phyloP scores from a whole-genome alignment of 2,888 invertebrate species.

The Flexamia atlantica region DNA sequence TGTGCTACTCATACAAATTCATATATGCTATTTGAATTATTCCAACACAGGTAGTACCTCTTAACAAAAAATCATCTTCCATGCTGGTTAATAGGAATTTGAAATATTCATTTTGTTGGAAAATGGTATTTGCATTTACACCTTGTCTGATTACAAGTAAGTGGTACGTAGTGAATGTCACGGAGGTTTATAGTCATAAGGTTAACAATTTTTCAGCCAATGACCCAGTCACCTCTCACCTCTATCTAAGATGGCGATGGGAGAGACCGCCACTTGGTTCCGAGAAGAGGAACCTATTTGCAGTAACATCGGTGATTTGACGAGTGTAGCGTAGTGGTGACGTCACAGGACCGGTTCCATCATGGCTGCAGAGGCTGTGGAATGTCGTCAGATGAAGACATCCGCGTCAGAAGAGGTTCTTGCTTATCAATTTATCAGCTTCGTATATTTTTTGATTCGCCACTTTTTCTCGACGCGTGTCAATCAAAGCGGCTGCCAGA shows the following conservation, averaged over 20 bases:
- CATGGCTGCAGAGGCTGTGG: background rate
- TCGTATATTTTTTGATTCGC: constrained; percentile 38
- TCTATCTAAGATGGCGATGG: background rate
- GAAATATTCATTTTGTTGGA: no score
- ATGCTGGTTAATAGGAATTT: no score
- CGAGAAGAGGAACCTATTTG: constrained; percentile 41
- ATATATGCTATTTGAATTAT: no score
- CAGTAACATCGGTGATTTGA: constrained; percentile 49
- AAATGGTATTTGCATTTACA: no score
- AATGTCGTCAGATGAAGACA: constrained; percentile 51
- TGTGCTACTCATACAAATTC: no score
- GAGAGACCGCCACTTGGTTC: background rate
- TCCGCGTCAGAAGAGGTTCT: constrained; percentile 18
- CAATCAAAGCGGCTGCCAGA: constrained; percentile 38
- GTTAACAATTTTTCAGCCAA: no score
- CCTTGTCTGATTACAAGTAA: no score
- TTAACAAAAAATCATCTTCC: no score
- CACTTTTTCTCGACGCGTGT: constrained; percentile 35
- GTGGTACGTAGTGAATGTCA: no score
- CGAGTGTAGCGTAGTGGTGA: constrained; percentile 8
- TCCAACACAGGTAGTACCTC: no score
- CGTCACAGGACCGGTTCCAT: constrained; percentile 50
- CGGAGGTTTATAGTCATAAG: no score
- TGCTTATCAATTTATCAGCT: constrained; percentile 56
- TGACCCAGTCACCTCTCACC: no score